These are phyloP conservation scores for Barypeithes pellucidus DNA, from an alignment of 2,888 invertebrate species.

Conservation along the genomic window DNA sequence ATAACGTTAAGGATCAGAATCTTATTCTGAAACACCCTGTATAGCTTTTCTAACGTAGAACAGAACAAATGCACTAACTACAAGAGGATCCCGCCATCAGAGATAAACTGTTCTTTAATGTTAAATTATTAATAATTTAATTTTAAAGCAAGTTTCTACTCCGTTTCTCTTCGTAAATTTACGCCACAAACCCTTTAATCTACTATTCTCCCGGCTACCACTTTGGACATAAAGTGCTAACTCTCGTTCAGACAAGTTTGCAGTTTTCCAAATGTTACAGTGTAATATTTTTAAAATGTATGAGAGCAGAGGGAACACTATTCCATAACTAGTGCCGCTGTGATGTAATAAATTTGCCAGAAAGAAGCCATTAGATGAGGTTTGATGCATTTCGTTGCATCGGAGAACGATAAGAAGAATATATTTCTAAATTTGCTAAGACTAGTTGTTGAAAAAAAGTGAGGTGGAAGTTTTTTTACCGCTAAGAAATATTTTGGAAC, in stretches of 20 bases:
- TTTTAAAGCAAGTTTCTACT: too few relatives aligned
- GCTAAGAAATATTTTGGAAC: too few relatives aligned
- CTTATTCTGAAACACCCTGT: too few relatives aligned
- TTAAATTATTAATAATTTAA: too few relatives aligned
- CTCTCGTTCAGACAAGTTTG: conserved; percentile 16
- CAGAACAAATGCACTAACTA: too few relatives aligned
- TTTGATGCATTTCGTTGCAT: background rate
- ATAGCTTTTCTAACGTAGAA: too few relatives aligned
- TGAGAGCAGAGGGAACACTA: conserved; percentile 14
- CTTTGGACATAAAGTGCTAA: conserved; percentile 15
- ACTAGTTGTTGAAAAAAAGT: too few relatives aligned
- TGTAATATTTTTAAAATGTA: conserved; percentile 14
- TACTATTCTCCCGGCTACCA: background rate
- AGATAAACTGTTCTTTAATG: too few relatives aligned
- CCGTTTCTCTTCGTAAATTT: background rate
- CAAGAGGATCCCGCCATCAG: too few relatives aligned
- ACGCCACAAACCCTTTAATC: background rate
- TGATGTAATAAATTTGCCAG: conserved; percentile 7
- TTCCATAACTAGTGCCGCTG: conserved; percentile 7
- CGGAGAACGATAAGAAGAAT: background rate
- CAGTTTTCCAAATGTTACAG: conserved; percentile 10
- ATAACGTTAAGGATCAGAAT: too few relatives aligned
- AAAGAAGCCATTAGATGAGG: background rate
- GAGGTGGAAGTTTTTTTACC: too few relatives aligned
- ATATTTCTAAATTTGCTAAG: too few relatives aligned